Conservation (phyloP, 92 coral and sea anemone species). For the Parazoanthus atlanticus region DNA sequence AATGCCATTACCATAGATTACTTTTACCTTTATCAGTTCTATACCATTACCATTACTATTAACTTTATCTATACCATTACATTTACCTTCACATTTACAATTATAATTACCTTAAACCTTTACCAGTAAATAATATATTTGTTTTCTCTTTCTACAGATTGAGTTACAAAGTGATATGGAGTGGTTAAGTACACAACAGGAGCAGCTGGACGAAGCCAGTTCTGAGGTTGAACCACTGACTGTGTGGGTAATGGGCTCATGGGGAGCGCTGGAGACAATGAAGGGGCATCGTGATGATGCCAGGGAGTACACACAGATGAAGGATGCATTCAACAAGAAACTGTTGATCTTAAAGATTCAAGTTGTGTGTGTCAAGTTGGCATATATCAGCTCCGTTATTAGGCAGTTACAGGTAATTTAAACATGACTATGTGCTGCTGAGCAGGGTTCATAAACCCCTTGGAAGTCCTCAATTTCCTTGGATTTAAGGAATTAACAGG, state of each 20-base stretch:
- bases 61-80: too few species aligned
- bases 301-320: slow-evolving; percentile 65
- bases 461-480: too few species aligned
- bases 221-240: slow-evolving; percentile 54
- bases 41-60: too few species aligned
- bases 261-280: slow-evolving; percentile 84
- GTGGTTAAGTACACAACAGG: slow-evolving; percentile 74
- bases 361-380: slow-evolving; percentile 73
- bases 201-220: slow-evolving; percentile 66
- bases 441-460: too few species aligned
- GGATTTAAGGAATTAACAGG: too few species aligned
- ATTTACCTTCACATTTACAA: too few species aligned
- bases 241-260: slow-evolving; percentile 84
- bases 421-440: too few species aligned
- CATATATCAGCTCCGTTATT: slow-evolving; percentile 39
- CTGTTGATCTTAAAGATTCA: slow-evolving; percentile 73
- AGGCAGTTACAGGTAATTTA: not conserved
- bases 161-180: slow-evolving; percentile 72
- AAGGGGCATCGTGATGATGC: slow-evolving; percentile 75
- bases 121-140: not conserved
- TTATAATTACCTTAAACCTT: too few species aligned
- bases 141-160: slow-evolving; percentile 32
- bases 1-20: too few species aligned
- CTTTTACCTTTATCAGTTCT: too few species aligned
- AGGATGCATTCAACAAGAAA: slow-evolving; percentile 64